Base-by-base conservation (phyloP, 1,140 invertebrate genomes). In the Elymnias hypermnestra region DNA sequence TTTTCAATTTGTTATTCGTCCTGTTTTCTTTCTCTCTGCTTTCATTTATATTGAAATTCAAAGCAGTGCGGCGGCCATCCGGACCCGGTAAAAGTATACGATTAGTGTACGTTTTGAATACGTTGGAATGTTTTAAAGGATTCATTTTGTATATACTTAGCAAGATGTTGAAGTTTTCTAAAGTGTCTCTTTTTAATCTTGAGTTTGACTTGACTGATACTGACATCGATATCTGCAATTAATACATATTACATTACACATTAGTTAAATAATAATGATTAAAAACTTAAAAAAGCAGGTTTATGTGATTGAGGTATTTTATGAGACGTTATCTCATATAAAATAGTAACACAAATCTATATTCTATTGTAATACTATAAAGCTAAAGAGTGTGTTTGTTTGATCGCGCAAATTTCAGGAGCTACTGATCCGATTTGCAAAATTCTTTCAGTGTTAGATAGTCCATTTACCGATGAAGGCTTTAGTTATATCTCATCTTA, bases 91-190 rank as follows among this genome's bases (percentile, higher is more conserved):
- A 57, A 50, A 79, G 69, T 43, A 72, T 51, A 28, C 54, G 57
- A 60, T 74, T 62, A 43, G 72, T 64, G 63, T 76, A 79, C 17
- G 53, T 57, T 58, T 72, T 65, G 40, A 53, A 83, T 46, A 83
- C 45, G 35, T 68, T 61, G 8, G 75, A 83, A 25, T 57, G 38
- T 31, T 54, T 71, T 37, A 83, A 60, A 36, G 75, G 78, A 53
- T 77, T 77, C 44, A 70, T 57, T 72, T 83, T 77, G 40, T 77
- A 82, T 28, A 79, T 51, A 28, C 64, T 70, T 10, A 82, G 39
- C 12, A 82, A 48, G 0, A 68, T 51, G 8, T 75, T 66, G 28
- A 82, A 77, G 7, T 73, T 78, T 1, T 78, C 57, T 9, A 36
- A 37, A 21, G 65, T 47, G 10, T 29, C 40, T 38, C 63, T 53